A percentile compares a stretch with the other conserved stretches of the same genome.
Evolutionary conservation across 1,140 invertebrate species (phyloP).

Genomic region (Cataglyphis hispanica): DNA sequence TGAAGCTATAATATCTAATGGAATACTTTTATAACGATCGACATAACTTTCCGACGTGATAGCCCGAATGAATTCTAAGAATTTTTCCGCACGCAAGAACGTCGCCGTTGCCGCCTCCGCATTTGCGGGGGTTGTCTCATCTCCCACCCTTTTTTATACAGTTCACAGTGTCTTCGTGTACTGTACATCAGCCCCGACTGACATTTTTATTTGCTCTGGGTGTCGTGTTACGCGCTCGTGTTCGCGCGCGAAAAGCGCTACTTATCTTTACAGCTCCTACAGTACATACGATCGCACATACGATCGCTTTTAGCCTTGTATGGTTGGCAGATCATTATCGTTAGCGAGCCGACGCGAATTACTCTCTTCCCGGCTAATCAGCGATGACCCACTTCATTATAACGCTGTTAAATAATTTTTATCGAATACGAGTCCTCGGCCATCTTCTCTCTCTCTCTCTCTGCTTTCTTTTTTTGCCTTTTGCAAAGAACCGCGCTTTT

Average conservation of each 20-base stretch:
- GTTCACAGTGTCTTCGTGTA: conserved; percentile 42
- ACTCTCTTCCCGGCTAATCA: conserved; percentile 51
- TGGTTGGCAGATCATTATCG: conserved; percentile 47
- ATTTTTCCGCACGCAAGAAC: conserved; percentile 49
- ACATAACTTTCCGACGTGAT: not conserved
- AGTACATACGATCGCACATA: conserved; percentile 13
- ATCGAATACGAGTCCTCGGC: conserved; percentile 35
- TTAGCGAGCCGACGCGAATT: conserved; percentile 51
- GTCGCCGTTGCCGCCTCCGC: not conserved
- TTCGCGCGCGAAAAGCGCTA: conserved; percentile 56
- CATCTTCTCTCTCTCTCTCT: not conserved
- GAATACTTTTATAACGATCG: conserved; percentile 55
- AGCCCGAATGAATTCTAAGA: conserved; percentile 56
- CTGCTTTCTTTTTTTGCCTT: not conserved
- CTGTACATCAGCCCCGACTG: conserved; percentile 44
- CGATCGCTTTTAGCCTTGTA: conserved; percentile 22
- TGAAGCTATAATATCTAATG: not conserved
- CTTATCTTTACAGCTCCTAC: conserved; percentile 71
- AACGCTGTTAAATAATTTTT: conserved; percentile 60
- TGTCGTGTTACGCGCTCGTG: conserved; percentile 69
- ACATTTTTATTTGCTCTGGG: conserved; percentile 67
- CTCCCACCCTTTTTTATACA: conserved; percentile 40
- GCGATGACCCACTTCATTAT: conserved; percentile 64
- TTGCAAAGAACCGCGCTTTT: not conserved
- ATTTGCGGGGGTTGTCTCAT: conserved; percentile 10